Base-by-base conservation (phyloP, 2,888 invertebrate species). In the Pristionchus entomophagus region DNA sequence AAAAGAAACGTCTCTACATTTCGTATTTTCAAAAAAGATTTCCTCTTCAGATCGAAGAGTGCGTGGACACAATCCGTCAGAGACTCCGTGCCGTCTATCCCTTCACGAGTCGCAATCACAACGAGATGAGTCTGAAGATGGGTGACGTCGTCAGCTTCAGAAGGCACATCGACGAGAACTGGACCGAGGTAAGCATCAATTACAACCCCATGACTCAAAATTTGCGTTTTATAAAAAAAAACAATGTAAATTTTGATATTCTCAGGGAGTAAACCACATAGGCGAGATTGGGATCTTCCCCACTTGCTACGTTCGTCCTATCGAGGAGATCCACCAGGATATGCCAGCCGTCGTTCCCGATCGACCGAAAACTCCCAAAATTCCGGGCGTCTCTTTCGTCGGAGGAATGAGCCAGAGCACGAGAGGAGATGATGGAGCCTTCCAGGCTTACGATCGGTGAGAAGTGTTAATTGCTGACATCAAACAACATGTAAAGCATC, bases 271-370 rank as follows among this genome's bases (percentile, higher is more conserved):
- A 26, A 92, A 92, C 83, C 88, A 90, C 69, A 88, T 90, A 32
- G 92, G 91, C n/a, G 86, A 89, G 77, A 89, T 92, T 82, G 92
- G 92, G 62, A 92, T 92, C 59, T 92, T 92, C 82, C 92, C 92
- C 10, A 85, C 87, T 17, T 88, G 88, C 73, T 92, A 92, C 87
- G 92, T 92, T 19, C 87, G 78, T n/a, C 86, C 62, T 19, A 45
- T 80, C 19, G 86, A 86, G 6, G 86, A 86, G 6, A 32, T 84
- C 8, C 45, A n/a, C 49, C 83, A 62, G 17, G 65, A 62, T 12
- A 49, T 84, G 32, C 65, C 83, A 12, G n/a, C 26, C 14, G 17
- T 49, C 32, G 85, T 32, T 10, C 90, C 90, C 49, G 89, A 86
- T 51, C 78, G 90, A 73, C 90, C 90, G 35, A 90, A 90, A 69